Evolutionary conservation across 2,888 invertebrate genomes (phyloP).

Genomic region (Agonum fuliginosum): DNA sequence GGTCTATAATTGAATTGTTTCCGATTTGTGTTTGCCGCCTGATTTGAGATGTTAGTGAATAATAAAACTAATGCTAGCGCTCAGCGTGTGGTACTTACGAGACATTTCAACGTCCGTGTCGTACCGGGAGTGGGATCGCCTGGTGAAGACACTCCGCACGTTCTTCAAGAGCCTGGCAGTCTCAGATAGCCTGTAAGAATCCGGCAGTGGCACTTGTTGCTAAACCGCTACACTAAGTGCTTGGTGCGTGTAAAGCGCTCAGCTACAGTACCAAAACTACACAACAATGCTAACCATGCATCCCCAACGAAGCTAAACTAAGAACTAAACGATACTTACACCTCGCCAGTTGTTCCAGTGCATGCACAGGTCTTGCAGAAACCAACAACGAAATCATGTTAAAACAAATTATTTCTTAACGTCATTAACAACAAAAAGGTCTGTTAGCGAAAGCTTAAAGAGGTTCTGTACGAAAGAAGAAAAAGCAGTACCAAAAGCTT

Average conservation of each 20-base stretch:
- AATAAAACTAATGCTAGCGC: slow-evolving; percentile 11
- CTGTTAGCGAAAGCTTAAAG: slow-evolving; percentile 39
- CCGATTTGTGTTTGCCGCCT: slow-evolving; percentile 19
- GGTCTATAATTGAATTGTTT: too few relatives aligned
- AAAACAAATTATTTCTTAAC: slow-evolving; percentile 45
- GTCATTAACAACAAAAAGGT: slow-evolving; percentile 17
- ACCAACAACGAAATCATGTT: slow-evolving; percentile 60
- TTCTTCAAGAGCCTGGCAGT: slow-evolving; percentile 96
- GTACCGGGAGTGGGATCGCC: slow-evolving; percentile 85
- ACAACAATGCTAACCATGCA: slow-evolving; percentile 9
- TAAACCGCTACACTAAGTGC: slow-evolving; percentile 44
- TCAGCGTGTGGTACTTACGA: slow-evolving; percentile 83
- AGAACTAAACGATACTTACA: slow-evolving; percentile 82
- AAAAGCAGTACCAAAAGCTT: slow-evolving; percentile 26
- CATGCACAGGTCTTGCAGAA: slow-evolving; percentile 87
- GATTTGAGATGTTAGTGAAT: neutral
- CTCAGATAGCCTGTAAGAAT: slow-evolving; percentile 91
- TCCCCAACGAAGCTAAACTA: neutral
- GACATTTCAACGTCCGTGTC: slow-evolving; percentile 92
- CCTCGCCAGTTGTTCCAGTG: slow-evolving; percentile 90
- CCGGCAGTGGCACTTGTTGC: slow-evolving; percentile 56
- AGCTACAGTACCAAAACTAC: slow-evolving; percentile 16
- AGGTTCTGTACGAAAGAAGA: slow-evolving; percentile 1
- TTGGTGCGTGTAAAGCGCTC: slow-evolving; percentile 8
- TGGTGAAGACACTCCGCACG: slow-evolving; percentile 93